phyloP scores from a whole-genome alignment of 2,113 vertebrate genomes.

The Archocentrus centrarchus region DNA sequence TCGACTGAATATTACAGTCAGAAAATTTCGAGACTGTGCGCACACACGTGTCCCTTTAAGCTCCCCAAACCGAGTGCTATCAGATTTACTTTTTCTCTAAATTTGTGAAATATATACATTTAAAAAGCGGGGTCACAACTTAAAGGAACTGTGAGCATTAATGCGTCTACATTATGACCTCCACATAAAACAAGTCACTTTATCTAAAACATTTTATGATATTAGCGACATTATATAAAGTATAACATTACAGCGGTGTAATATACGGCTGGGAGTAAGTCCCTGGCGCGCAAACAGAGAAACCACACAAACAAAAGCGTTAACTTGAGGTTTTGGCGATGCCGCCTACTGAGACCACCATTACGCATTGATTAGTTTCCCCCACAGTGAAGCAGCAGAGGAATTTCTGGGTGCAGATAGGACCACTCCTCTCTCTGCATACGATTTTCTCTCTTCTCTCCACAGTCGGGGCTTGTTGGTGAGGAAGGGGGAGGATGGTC shows the following conservation, averaged over 20 bases:
- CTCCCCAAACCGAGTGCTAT: background rate
- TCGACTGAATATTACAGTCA: background rate
- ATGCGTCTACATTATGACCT: background rate
- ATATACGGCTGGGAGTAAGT: background rate
- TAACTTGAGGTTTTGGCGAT: conserved; percentile 52
- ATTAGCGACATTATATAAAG: background rate
- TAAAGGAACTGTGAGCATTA: conserved; percentile 11
- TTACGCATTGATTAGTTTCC: conserved; percentile 67
- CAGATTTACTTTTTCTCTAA: background rate
- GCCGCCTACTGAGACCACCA: conserved; percentile 50
- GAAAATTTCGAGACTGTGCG: background rate
- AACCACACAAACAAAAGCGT: conserved; percentile 23
- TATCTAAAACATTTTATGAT: background rate
- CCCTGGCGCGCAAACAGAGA: background rate
- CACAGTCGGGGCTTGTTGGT: conserved; percentile 64
- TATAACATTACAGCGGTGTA: background rate
- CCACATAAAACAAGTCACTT: background rate
- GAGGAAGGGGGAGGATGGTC: conserved; percentile 78
- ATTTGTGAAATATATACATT: too few species aligned
- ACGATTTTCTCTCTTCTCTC: conserved; percentile 62
- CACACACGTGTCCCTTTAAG: background rate
- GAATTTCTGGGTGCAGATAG: conserved; percentile 76
- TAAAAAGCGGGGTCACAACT: background rate
- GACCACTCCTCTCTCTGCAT: conserved; percentile 75
- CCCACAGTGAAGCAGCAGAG: conserved; percentile 59